Base-by-base conservation (phyloP, 1,140 invertebrate species). In the Olivierus martensii region DNA sequence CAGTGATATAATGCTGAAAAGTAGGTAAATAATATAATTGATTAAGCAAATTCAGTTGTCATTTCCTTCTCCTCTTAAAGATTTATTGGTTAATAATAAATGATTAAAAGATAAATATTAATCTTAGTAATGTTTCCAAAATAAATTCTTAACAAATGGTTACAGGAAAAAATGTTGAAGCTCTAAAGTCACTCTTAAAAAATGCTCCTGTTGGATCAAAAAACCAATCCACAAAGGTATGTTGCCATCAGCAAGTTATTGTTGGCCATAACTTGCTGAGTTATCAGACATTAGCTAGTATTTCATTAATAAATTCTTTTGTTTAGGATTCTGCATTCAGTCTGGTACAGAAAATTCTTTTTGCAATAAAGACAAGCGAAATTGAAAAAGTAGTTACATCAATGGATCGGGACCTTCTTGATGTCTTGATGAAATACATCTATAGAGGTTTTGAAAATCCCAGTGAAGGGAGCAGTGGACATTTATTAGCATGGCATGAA, bases 401-500 rank as follows among this genome's bases (percentile, higher is more conserved):
- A 38, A 70, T 98, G 41, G 83, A 90, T 62, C 71, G 72, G 44
- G 85, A 93, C 63, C 74, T 83, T 53, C 70, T 94, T 50, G 93
- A 97, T 71, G 79, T 87, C 39, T 71, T 97, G 36, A 96, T 97
- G 93, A 97, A 97, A 69, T 98, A 97, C 66, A 89, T 98, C 58
- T 98, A 98, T 65, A 75, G 84, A 69, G 92, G 92, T 22, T 97
- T 98, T 74, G 92, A 97, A 73, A 81, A 80, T 59, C 90, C 92
- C 17, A 82, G 82, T 0, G 91, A 97, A 70, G 85, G 85, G 51
- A 91, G 86, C 63, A 91, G 87, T 73, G 88, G 86, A 36, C 86
- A 92, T 68, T 75, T 97, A 38, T 73, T 98, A 36, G 73, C 88
- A 17, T 97, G 92, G 92, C 93, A 97, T 72, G 92, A 97, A 68